A percentile compares a stretch with the other conserved stretches of the same genome.
Evolutionary conservation across 2,797 vertebrate genomes (phyloP).

Genomic region (Nannoperca australis): DNA sequence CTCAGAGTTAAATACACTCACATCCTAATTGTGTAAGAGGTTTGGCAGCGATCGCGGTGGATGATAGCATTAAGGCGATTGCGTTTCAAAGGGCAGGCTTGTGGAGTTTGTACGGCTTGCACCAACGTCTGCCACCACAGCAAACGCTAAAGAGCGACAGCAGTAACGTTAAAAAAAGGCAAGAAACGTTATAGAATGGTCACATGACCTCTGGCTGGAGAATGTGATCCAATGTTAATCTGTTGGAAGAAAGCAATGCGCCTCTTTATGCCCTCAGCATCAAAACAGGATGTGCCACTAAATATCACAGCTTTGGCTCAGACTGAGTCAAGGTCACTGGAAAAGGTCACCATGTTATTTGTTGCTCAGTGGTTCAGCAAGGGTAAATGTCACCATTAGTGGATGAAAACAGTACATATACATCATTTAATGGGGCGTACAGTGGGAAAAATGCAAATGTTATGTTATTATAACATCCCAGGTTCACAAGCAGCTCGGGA

Average conservation of each 20-base stretch:
- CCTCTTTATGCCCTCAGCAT: neutral
- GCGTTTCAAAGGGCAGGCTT: slow-evolving; percentile 34
- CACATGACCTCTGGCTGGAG: slow-evolving; percentile 4
- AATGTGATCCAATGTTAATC: neutral
- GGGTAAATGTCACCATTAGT: no score
- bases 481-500: neutral
- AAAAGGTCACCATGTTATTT: slow-evolving; percentile 22
- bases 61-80: slow-evolving; percentile 53
- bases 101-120: slow-evolving; percentile 15
- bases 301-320: slow-evolving; percentile 12
- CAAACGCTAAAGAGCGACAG: slow-evolving; percentile 25
- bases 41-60: slow-evolving; percentile 45
- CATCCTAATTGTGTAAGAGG: slow-evolving; percentile 60
- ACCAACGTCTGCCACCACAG: neutral
- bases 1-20: slow-evolving; percentile 41
- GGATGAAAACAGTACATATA: neutral
- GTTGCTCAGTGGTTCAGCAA: neutral
- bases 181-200: neutral
- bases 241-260: neutral
- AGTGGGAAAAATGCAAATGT: neutral
- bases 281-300: slow-evolving; percentile 19
- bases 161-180: neutral
- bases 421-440: neutral
- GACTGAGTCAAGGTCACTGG: slow-evolving; percentile 17
- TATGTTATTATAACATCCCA: neutral